phyloP scores from a whole-genome alignment of 2,113 vertebrate species.

The Arizona elegans region DNA sequence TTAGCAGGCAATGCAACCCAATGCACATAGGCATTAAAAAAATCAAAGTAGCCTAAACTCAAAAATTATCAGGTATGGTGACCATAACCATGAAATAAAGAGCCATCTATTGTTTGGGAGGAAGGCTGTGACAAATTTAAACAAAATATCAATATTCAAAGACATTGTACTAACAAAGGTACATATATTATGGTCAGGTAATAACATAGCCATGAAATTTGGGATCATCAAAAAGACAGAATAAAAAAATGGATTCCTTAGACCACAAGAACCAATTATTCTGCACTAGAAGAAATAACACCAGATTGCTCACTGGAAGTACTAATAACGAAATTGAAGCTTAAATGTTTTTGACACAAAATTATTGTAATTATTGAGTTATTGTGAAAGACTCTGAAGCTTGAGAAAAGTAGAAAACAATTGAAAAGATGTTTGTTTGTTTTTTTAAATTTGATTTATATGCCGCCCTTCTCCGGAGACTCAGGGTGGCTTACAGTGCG shows the following conservation, averaged over 20 bases:
- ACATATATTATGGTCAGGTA: not conserved
- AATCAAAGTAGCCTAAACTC: not conserved
- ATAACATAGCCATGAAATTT: not conserved
- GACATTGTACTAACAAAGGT: not conserved
- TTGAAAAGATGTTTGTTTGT: not conserved
- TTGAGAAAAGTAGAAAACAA: not conserved
- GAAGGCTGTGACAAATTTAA: not conserved
- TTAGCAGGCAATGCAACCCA: not conserved
- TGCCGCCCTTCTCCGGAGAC: too few species aligned
- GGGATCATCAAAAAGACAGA: not conserved
- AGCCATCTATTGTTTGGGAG: not conserved
- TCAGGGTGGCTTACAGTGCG: too few species aligned
- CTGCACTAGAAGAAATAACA: not conserved
- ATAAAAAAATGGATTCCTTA: not conserved
- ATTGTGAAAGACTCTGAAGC: not conserved
- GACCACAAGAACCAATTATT: not conserved
- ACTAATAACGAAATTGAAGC: not conserved
- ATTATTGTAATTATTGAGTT: not conserved
- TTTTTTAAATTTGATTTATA: too few species aligned
- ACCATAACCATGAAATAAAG: not conserved
- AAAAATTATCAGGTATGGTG: not conserved
- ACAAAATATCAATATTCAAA: not conserved
- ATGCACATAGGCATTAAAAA: not conserved
- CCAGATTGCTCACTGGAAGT: not conserved
- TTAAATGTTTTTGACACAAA: not conserved